Conservation (phyloP, 1,140 invertebrate genomes). For the Solenopsis fugax region DNA sequence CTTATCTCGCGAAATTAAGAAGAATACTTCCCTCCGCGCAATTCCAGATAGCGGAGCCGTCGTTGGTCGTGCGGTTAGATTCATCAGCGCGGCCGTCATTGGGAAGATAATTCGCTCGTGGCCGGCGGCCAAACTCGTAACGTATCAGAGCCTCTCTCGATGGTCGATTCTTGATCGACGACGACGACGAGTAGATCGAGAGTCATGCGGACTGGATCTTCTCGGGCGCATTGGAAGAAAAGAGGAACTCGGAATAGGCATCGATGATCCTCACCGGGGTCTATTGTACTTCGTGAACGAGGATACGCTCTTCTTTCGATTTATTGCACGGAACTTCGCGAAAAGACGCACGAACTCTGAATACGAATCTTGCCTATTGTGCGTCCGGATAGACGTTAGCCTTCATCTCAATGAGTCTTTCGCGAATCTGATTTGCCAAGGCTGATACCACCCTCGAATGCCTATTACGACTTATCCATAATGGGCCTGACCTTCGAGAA, state of each 20-base stretch:
- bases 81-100: slow-evolving; percentile 49
- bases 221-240: background rate
- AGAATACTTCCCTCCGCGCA: slow-evolving; percentile 9
- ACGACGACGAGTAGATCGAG: slow-evolving; percentile 25
- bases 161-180: slow-evolving; percentile 44
- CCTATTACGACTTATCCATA: background rate
- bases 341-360: slow-evolving; percentile 1
- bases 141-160: slow-evolving; percentile 19
- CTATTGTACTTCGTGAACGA: slow-evolving; percentile 20
- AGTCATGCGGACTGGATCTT: background rate
- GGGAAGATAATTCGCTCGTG: slow-evolving; percentile 39
- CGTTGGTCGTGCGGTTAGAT: slow-evolving; percentile 36
- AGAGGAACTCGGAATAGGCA: background rate
- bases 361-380: slow-evolving; percentile 35
- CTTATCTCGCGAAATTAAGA: slow-evolving; percentile 55
- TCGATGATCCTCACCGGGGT: background rate
- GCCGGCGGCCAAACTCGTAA: slow-evolving; percentile 56
- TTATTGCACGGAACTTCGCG: slow-evolving; percentile 26
- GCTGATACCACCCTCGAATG: background rate
- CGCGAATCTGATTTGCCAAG: background rate
- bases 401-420: slow-evolving; percentile 15
- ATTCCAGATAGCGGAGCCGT: slow-evolving; percentile 24
- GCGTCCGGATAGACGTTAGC: slow-evolving; percentile 16
- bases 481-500: background rate
- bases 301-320: slow-evolving; percentile 1